Percentiles rank a stretch among this genome's conserved stretches.
Evolutionary conservation across 2,113 vertebrate genomes (phyloP).

Genomic region (Tylochromis polylepis): DNA sequence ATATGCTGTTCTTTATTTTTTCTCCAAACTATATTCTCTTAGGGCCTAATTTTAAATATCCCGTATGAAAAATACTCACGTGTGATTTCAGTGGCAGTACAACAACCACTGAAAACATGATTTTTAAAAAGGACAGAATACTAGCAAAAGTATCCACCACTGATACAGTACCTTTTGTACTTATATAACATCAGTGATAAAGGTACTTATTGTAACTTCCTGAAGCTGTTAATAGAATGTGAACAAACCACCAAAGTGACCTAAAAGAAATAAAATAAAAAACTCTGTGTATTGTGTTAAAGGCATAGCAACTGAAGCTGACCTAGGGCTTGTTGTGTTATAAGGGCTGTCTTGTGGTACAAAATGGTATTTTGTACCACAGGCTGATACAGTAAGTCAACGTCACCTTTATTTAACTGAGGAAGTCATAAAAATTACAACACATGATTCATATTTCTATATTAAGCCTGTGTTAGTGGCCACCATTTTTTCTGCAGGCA

Average conservation of each 20-base stretch:
- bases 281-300: background rate
- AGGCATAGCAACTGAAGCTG: background rate
- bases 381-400: background rate
- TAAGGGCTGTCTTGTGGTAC: background rate
- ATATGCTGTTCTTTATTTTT: background rate
- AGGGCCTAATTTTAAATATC: background rate
- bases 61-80: background rate
- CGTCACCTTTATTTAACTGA: background rate
- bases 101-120: background rate
- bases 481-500: too few species aligned
- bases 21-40: background rate
- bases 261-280: background rate
- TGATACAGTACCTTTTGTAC: background rate
- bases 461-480: background rate
- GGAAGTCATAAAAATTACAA: background rate
- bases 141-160: background rate
- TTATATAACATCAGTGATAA: background rate
- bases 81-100: background rate
- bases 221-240: background rate
- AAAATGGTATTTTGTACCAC: background rate
- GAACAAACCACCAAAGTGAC: background rate
- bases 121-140: background rate
- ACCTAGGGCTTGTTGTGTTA: background rate
- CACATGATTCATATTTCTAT: background rate
- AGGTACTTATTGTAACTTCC: background rate